Evolutionary conservation across 2,888 invertebrate genomes (phyloP), one percentile per base, ranked within the genome.

Genomic region (Automeris io): DNA sequence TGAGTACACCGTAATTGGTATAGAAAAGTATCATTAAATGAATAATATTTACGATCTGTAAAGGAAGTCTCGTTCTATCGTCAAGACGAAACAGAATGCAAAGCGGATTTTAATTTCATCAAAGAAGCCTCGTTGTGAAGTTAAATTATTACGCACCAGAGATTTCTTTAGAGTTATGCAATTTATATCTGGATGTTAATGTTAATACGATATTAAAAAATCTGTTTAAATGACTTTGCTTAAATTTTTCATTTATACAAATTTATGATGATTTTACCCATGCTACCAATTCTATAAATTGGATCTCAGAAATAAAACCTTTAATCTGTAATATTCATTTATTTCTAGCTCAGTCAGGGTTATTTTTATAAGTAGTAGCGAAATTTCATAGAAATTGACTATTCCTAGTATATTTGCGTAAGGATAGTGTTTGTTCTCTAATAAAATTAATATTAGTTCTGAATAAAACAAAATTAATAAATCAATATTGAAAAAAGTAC

Each of bases 1-100:
- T 54, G 51, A 67, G 58, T 53, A 68, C 60, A 62, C 66, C 64
- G 67, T 80, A 80, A 83, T 82, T 80, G 76, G 73, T 60, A 69
- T 65, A 61, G 73, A 70, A 76, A 70, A 76, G 76, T 77, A 77
- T 78, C 78, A 68, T 76, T 79, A 74, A 74, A 81, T 74, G 69
- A 76, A 78, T 76, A 75, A 74, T 71, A 58, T 61, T 49, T 57
- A 18, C 51, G 63, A 70, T 67, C 73, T 78, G 67, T 73, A 79
- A 71, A 61, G 70, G 52, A 48, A 68, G 50, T 49, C 50, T 40
- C 52, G 61, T 61, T 56, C 52, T 63, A 62, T 64, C 46, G 55
- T 50, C 60, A 49, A 57, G 71, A 69, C 69, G 70, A 74, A 73
- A 56, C 66, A 58, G 54, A 56, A 56, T 54, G 51, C 46, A 60